Conservation (phyloP, 2,888 invertebrate species). For the Dicyrtomina minuta region DNA sequence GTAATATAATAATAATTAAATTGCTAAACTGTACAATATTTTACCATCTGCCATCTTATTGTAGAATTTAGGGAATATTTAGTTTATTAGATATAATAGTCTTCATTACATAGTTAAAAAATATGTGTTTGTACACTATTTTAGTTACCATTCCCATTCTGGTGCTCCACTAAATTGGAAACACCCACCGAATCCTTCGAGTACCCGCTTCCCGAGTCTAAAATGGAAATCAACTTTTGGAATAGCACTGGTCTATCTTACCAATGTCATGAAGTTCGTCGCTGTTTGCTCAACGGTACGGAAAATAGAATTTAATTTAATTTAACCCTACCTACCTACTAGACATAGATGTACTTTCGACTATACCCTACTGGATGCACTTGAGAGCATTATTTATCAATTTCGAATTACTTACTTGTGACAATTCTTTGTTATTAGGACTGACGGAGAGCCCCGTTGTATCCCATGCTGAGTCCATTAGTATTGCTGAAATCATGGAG, state of each 20-base stretch:
- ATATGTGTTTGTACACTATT: no score
- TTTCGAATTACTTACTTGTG: no score
- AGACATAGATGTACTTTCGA: no score
- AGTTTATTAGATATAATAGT: no score
- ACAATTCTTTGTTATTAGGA: constrained; percentile 59
- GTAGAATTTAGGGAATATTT: no score
- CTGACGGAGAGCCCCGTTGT: constrained; percentile 70
- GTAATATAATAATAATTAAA: constrained; percentile 58
- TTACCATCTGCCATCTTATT: no score
- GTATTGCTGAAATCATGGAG: constrained; percentile 72
- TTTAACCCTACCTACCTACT: no score
- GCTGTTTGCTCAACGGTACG: constrained; percentile 68
- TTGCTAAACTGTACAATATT: no score
- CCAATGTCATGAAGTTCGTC: constrained; percentile 74
- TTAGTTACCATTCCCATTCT: constrained; percentile 62
- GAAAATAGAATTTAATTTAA: constrained; percentile 10
- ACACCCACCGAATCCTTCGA: constrained; percentile 64
- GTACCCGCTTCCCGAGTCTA: constrained; percentile 66
- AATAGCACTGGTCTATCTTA: constrained; percentile 68
- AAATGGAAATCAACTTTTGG: constrained; percentile 64
- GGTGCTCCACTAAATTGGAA: constrained; percentile 67
- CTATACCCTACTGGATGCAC: no score
- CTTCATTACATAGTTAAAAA: no score
- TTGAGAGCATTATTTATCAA: no score
- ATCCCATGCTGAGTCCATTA: constrained; percentile 67